phyloP scores from a whole-genome alignment of 2,797 vertebrate species.

The Avahi laniger region DNA sequence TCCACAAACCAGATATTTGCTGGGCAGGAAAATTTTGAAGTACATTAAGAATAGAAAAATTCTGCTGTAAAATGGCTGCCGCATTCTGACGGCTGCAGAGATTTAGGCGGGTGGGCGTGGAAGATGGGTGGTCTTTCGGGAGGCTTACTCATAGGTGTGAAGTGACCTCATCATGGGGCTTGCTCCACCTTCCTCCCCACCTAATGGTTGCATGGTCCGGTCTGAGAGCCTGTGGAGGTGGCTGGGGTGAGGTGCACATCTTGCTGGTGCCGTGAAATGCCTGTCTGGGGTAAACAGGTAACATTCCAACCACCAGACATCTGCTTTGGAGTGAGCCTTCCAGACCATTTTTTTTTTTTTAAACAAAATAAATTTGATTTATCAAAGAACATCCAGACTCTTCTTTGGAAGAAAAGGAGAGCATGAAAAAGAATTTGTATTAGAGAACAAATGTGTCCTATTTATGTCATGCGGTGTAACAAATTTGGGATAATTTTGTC shows the following conservation, averaged over 20 bases:
- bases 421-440: not conserved
- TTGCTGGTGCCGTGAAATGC: not conserved
- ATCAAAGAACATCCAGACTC: constrained; percentile 1
- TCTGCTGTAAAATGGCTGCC: not conserved
- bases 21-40: constrained; percentile 13
- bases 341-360: not conserved
- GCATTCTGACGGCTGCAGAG: not conserved
- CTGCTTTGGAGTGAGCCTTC: not conserved
- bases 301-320: not conserved
- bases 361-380: not conserved
- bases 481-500: constrained; percentile 33
- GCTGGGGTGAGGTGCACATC: no score
- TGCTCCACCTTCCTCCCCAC: not conserved
- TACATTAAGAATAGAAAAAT: not conserved
- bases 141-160: not conserved
- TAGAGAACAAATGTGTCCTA: not conserved
- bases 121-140: not conserved
- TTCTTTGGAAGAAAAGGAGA: constrained; percentile 21
- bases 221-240: not conserved
- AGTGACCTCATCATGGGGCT: not conserved
- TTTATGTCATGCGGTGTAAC: constrained; percentile 6
- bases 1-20: constrained; percentile 70
- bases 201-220: rapidly evolving
- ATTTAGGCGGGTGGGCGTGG: not conserved
- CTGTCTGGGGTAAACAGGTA: not conserved